phyloP scores from a whole-genome alignment of 2,888 invertebrate genomes.

The Agonopterix heracliana region DNA sequence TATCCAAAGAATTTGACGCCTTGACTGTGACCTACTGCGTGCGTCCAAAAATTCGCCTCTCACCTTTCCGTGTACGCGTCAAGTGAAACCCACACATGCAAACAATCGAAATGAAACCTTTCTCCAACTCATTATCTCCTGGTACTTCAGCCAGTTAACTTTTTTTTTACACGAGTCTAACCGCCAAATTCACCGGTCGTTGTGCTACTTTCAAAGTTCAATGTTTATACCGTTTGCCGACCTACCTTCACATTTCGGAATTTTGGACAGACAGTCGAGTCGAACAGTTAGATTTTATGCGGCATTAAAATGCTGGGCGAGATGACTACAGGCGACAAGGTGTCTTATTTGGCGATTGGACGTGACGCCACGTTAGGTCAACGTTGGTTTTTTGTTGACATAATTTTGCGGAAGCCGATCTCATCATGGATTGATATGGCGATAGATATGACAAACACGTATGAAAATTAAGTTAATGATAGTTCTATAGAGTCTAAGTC shows the following conservation, averaged over 20 bases:
- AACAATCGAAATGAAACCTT: conserved; percentile 45
- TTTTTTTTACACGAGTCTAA: conserved; percentile 55
- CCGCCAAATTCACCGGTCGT: conserved; percentile 52
- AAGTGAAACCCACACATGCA: conserved; percentile 18
- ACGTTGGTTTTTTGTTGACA: not conserved
- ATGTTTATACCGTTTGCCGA: conserved; percentile 67
- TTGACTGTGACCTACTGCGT: not conserved
- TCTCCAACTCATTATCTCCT: conserved; percentile 62
- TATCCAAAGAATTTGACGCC: not conserved
- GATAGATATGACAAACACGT: no score
- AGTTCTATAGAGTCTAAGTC: no score
- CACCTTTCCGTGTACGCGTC: conserved; percentile 20
- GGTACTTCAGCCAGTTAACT: conserved; percentile 44
- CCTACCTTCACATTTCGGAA: conserved; percentile 69
- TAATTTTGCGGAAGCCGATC: no score
- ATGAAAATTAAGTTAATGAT: no score
- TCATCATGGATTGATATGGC: no score
- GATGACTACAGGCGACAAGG: conserved; percentile 45
- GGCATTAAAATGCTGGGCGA: conserved; percentile 61
- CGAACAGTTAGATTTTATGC: conserved; percentile 65
- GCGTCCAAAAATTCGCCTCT: conserved; percentile 32
- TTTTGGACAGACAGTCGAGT: conserved; percentile 43
- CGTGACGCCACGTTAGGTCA: conserved; percentile 16
- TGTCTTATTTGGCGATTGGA: conserved; percentile 27
- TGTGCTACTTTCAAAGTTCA: conserved; percentile 57